These are phyloP conservation scores for Barypeithes pellucidus DNA, from an alignment of 2,888 invertebrate species.

Conservation along the genomic window DNA sequence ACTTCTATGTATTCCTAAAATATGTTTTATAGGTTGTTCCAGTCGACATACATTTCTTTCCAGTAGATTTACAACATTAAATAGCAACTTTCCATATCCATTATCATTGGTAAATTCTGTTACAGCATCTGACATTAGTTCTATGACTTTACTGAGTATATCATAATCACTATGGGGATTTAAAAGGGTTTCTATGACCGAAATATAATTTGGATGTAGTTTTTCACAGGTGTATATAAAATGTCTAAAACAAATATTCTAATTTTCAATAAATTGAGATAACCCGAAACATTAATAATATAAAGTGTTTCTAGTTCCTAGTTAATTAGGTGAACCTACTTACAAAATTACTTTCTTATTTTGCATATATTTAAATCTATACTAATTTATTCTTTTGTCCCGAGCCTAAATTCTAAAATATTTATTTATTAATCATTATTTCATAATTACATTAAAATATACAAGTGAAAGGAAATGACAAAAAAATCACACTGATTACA, in stretches of 20 bases:
- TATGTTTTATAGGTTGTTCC: constrained; percentile 58
- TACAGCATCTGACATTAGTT: constrained; percentile 55
- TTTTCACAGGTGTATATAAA: constrained; percentile 51
- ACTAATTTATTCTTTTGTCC: too few species aligned
- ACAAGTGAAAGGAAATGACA: too few species aligned
- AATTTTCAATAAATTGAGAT: not conserved
- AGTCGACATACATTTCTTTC: constrained; percentile 53
- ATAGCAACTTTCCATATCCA: constrained; percentile 58
- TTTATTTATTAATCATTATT: too few species aligned
- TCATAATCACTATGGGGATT: constrained; percentile 51
- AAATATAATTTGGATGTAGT: constrained; percentile 54
- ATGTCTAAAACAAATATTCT: constrained; percentile 53
- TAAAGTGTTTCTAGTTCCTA: too few species aligned
- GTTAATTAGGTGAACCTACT: too few species aligned
- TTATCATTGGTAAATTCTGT: constrained; percentile 55
- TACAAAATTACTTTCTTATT: too few species aligned
- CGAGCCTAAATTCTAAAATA: too few species aligned
- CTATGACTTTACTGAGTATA: constrained; percentile 54
- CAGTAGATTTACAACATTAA: constrained; percentile 54
- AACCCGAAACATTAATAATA: too few species aligned
- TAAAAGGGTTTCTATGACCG: constrained; percentile 56
- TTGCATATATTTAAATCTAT: too few species aligned
- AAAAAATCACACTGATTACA: too few species aligned
- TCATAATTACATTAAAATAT: too few species aligned
- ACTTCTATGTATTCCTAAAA: constrained; percentile 58